Evolutionary conservation across 2,888 invertebrate genomes (phyloP), one percentile per base, ranked within the genome.

Genomic region (Notocelia uddmanniana): DNA sequence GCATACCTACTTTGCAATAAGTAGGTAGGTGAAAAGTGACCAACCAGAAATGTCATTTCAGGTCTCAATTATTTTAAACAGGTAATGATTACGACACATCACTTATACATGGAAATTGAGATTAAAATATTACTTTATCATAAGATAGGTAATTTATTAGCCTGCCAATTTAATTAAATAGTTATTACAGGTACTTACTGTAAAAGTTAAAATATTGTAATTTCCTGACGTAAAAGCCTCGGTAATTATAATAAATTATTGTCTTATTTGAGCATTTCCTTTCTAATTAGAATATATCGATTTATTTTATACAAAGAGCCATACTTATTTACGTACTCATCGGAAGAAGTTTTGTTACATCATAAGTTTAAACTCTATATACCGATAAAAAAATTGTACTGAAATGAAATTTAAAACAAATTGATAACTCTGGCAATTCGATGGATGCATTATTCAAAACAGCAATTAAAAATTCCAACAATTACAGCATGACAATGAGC

Each of bases 401-500:
- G 15, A 15, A 63, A 63, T 34, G 34, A 34, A 21, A n/a, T n/a
- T 37, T 52, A 10, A 37, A 31, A 31, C 18, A 41, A 41, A 41
- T 11, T 31, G 11, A 50, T 50, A 13, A 50, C 6, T 48, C 9
- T 31, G n/a, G 23, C n/a, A 45, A 41, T 60, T 50, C 34, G 8
- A 50, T 63, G 50, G 34, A 52, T 50, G 52, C 34, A 63, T 63
- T 63, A 63, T 63, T 37, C 21, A 52, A 34, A 63, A 31, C 62
- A 63, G 23, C 52, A 52, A 52, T 52, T 52, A 13, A 52, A 31
- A 52, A 5, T 52, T 52, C 3, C 23, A 13, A 52, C 13, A 5
- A 13, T 11, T 13, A 11, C 21, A 52, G 13, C 13, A 15, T 21
- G 2, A 11, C 23, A 23, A 52, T 52, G 21, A 52, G 19, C 11